These are phyloP conservation scores for Anhinga rufa DNA, from an alignment of 2,113 vertebrate species.

Conservation along the genomic window DNA sequence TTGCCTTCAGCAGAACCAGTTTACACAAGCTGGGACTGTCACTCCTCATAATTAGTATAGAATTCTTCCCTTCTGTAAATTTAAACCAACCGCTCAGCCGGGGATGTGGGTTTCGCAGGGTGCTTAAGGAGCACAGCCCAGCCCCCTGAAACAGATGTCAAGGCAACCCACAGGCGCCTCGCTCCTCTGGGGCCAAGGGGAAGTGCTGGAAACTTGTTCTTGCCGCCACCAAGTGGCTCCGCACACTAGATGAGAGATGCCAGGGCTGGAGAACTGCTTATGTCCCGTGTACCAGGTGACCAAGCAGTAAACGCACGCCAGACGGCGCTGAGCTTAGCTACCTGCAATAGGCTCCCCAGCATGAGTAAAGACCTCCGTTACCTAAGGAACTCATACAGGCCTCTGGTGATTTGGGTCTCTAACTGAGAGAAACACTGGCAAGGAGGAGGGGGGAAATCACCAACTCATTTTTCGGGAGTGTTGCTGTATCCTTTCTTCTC, in stretches of 20 bases:
- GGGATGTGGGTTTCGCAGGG: not conserved
- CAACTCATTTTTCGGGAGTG: not conserved
- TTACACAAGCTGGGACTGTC: not conserved
- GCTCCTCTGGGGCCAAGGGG: not conserved
- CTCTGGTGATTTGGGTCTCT: not conserved
- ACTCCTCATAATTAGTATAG: not conserved
- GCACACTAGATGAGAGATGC: rapidly evolving
- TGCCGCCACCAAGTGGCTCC: not conserved
- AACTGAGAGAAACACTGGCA: not conserved
- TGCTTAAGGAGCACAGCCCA: not conserved
- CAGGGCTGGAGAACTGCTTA: too few species aligned
- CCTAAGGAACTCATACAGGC: not conserved
- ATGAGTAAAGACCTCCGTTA: too few species aligned
- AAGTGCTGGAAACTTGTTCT: not conserved
- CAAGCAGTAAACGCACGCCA: not conserved
- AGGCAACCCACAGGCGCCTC: not conserved
- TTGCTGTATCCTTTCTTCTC: not conserved
- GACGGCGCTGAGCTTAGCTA: not conserved
- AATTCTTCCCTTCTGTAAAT: too few species aligned
- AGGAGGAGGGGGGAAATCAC: not conserved
- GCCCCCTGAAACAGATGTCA: not conserved
- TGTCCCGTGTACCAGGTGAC: not conserved
- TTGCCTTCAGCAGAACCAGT: not conserved
- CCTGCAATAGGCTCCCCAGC: not conserved
- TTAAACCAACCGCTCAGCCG: not conserved